A percentile compares a stretch with the other conserved stretches of the same genome.
phyloP scores from a whole-genome alignment of 2,888 invertebrate species.

The Scelioninae gen. 2 region DNA sequence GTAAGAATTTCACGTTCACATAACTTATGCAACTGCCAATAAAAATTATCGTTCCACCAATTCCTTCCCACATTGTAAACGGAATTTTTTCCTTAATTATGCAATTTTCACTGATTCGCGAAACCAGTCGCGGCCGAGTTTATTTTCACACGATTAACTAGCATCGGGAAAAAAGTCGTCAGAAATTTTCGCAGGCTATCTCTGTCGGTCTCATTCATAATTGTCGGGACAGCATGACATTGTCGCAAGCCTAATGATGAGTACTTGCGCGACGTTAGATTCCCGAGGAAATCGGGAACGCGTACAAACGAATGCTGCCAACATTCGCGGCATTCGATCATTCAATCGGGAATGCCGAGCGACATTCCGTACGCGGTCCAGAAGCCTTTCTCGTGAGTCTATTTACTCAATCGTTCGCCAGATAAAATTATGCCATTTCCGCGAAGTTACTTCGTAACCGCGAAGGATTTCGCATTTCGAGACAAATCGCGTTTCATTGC shows the following conservation, averaged over 20 bases:
- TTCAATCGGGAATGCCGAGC: constrained; percentile 29
- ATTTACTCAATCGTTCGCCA: constrained; percentile 20
- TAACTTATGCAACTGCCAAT: constrained; percentile 7
- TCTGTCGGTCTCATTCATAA: constrained; percentile 30
- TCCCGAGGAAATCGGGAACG: constrained; percentile 37
- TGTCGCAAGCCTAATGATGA: constrained; percentile 39
- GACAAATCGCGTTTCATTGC: constrained; percentile 11
- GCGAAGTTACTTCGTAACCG: constrained; percentile 33
- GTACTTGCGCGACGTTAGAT: constrained; percentile 29
- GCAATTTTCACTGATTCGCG: constrained; percentile 28
- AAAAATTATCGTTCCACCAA: constrained; percentile 16
- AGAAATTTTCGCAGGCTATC: constrained; percentile 9
- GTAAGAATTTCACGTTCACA: background rate
- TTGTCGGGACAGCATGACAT: constrained; percentile 15
- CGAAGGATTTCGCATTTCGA: constrained; percentile 13
- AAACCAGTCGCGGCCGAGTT: constrained; percentile 31
- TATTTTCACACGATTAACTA: constrained; percentile 41
- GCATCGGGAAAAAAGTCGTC: constrained; percentile 12
- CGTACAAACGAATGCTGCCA: constrained; percentile 3
- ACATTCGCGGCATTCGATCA: constrained; percentile 42
- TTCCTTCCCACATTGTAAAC: constrained; percentile 26
- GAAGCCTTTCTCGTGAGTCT: constrained; percentile 40
- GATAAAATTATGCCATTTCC: constrained; percentile 38
- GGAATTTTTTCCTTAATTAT: constrained; percentile 34
- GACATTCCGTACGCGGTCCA: constrained; percentile 36